Evolutionary conservation across 2,113 vertebrate species (phyloP).

Genomic region (Centrocercus urophasianus): DNA sequence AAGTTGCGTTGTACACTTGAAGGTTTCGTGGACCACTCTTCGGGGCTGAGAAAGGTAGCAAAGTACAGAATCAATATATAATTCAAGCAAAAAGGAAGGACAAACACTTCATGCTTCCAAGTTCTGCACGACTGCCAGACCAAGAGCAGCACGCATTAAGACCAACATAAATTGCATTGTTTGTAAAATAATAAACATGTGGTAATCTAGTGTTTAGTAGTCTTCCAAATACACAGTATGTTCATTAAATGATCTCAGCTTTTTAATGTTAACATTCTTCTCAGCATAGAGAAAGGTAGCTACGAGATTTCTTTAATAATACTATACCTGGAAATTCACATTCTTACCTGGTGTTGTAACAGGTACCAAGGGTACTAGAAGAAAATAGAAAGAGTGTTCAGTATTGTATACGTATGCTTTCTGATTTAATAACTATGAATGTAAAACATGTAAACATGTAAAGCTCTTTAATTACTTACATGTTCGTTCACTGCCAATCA

Average conservation of each 20-base stretch:
- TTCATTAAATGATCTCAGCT: slow-evolving; percentile 14
- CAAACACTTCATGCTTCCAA: neutral
- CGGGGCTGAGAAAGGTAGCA: slow-evolving; percentile 74
- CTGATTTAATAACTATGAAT: neutral
- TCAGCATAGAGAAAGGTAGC: neutral
- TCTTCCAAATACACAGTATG: neutral
- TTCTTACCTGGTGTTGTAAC: slow-evolving; percentile 83
- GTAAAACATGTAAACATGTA: neutral
- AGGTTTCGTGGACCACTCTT: slow-evolving; percentile 89
- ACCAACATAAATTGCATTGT: neutral
- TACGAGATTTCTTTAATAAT: neutral
- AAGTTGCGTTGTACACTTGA: slow-evolving; percentile 91
- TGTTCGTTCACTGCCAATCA: slow-evolving; percentile 88
- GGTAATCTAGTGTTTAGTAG: neutral
- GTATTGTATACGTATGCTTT: slow-evolving; percentile 1
- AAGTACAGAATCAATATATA: neutral
- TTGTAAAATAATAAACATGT: slow-evolving; percentile 28
- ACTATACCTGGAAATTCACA: slow-evolving; percentile 19
- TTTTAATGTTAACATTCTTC: neutral
- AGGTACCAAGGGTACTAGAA: slow-evolving; percentile 83
- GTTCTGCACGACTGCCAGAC: neutral
- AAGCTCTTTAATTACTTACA: slow-evolving; percentile 78
- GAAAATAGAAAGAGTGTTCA: slow-evolving; percentile 62
- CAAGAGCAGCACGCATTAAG: neutral
- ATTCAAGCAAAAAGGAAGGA: neutral